Base-by-base conservation (phyloP, 2,797 vertebrate genomes). In the Sphenodon punctatus region DNA sequence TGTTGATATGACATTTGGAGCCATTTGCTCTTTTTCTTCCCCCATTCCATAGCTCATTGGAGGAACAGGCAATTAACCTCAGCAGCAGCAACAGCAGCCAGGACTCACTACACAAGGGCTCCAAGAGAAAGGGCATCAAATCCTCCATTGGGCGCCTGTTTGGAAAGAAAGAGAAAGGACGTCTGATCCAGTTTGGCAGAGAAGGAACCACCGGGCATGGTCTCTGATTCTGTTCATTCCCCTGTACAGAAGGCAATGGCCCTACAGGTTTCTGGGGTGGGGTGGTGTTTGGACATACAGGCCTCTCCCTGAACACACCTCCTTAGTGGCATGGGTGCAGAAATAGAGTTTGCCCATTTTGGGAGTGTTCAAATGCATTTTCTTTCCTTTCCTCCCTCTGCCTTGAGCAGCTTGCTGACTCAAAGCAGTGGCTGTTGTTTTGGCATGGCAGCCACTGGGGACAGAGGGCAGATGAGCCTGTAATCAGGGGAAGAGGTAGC, bases 111-210 rank as follows among this genome's bases (percentile, higher is more conserved):
- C 95, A 96, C 90, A 96, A 95, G 92, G 97, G 96, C 27, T 97
- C 97, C 94, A 98, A 96, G 96, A 98, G 97, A 94, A 99, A 97
- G 94, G 98, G 98, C 75, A 98, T 99, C 92, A 99, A 98, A 93
- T 98, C 98, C 3, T 99, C 98, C 81, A 98, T 99, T 2, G 97
- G 98, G 39, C 97, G 98, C 60, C 94, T 99, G 78, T 99, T 99
- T 86, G 98, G 98, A 82, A 99, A 99, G 93, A 99, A 98, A 90
- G 98, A 99, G 93, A 99, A 99, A 93, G 97, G 96, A 19, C 96
- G 97, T 65, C 93, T 97, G 93, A 96, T 97, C 59, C 97, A 96
- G 83, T 90, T 97, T 78, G 95, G 94, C 93, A 97, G 97, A 90
- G 98, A 99, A 23, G 90, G 97, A 96, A 85, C 95, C 88, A 90